Evolutionary conservation across 2,797 vertebrate genomes (phyloP).

Genomic region (Cyprinella venusta): DNA sequence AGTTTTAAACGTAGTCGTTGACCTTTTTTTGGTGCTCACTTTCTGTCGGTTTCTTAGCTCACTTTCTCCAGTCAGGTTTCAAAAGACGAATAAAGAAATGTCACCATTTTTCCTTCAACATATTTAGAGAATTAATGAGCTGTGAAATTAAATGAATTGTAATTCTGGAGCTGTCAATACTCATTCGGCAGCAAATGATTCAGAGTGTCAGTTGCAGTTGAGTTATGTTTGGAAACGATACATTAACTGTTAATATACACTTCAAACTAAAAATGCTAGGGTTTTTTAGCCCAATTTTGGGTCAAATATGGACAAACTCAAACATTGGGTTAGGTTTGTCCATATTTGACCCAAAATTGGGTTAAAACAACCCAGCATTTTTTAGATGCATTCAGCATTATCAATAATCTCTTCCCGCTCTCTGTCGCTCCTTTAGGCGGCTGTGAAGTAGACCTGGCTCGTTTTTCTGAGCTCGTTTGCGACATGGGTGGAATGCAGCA

Average conservation of each 20-base stretch:
- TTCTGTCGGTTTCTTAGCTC: slow-evolving; percentile 1
- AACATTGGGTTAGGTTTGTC: too few relatives aligned
- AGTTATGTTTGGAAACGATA: slow-evolving; percentile 9
- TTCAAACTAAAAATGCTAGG: neutral
- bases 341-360: too few relatives aligned
- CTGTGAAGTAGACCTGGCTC: slow-evolving; percentile 98
- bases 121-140: slow-evolving; percentile 35
- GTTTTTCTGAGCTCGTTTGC: slow-evolving; percentile 97
- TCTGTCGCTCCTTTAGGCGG: slow-evolving; percentile 80
- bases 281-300: too few relatives aligned
- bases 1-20: slow-evolving; percentile 18
- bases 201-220: neutral
- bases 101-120: neutral
- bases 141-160: slow-evolving; percentile 33
- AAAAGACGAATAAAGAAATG: slow-evolving; percentile 19
- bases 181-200: slow-evolving; percentile 8
- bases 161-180: slow-evolving; percentile 40
- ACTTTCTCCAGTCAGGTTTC: slow-evolving; percentile 4
- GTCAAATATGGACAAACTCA: too few relatives aligned
- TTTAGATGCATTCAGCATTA: neutral
- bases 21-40: slow-evolving; percentile 3
- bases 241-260: neutral
- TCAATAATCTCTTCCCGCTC: neutral
- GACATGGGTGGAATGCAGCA: slow-evolving; percentile 99
- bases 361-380: too few relatives aligned